Evolutionary conservation across 2,888 invertebrate species (phyloP), one percentile per base, ranked within the genome.

Genomic region (Drosophila setosimentum): DNA sequence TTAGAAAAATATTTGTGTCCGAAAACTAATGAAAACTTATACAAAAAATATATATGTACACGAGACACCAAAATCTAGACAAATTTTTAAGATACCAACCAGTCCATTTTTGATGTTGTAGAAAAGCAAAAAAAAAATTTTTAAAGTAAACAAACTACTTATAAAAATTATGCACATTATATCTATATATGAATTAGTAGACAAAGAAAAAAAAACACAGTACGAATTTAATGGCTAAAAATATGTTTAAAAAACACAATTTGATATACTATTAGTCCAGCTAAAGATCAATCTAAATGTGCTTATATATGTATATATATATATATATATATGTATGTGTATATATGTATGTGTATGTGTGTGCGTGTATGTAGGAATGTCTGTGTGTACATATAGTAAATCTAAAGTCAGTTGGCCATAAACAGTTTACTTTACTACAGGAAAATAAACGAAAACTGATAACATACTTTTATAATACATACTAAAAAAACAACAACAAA

Each of bases 51-150:
- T 27, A 37, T 66, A 63, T 27, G 33, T 65, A 60, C 62, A 72
- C 51, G 33, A 60, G 53, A 64, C 50, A 76, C 50, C 48, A 76
- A 51, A 64, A 66, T 42, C 48, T 67, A 70, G 58, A 32, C 54
- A 62, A 63, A 67, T 68, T 29, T 65, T 58, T 53, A 77, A 57
- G 35, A 54, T 68, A 55, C 55, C 55, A 55, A 79, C 64, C 81
- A 89, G 84, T 85, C 85, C 85, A 85, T 85, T 85, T 83, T 85
- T 80, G 80, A 85, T 85, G 85, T 85, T 80, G 87, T 85, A 89
- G 75, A 30, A 61, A 50, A 27, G 8, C 49, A 65, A 55, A 68
- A 7, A 21, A 45, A 2, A 45, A 21, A 13, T n/a, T n/a, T n/a
- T n/a, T 1, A n/a, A 6, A 40, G 10, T 2, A 68, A 63, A 60